Evolutionary conservation across 2,113 vertebrate species (phyloP).

Genomic region (Oreocharis arfaki): DNA sequence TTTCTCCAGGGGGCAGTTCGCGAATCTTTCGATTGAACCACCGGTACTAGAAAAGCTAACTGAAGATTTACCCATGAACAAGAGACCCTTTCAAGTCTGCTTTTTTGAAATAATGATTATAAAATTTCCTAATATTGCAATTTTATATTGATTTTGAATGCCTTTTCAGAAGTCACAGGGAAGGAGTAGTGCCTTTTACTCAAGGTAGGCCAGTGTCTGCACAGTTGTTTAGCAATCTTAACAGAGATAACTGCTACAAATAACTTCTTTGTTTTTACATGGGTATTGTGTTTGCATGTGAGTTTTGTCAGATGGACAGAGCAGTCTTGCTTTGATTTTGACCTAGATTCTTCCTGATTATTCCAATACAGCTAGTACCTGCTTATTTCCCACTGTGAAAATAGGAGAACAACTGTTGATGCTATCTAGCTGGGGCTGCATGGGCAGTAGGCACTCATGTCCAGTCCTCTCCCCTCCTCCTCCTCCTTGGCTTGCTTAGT

Average conservation of each 20-base stretch:
- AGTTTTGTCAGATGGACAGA: slow-evolving; percentile 38
- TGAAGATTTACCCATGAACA: slow-evolving; percentile 69
- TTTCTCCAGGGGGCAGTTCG: slow-evolving; percentile 78
- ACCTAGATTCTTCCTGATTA: slow-evolving; percentile 66
- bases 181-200: not conserved
- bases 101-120: slow-evolving; percentile 65
- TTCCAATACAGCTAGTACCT: slow-evolving; percentile 54
- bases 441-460: not conserved
- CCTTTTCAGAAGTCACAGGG: slow-evolving; percentile 31
- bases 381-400: slow-evolving; percentile 68
- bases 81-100: slow-evolving; percentile 67
- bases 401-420: slow-evolving; percentile 67
- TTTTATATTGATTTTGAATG: slow-evolving; percentile 64
- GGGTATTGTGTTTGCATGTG: slow-evolving; percentile 43
- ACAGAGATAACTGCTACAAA: slow-evolving; percentile 1
- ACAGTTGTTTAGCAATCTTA: not conserved
- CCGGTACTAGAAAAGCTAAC: slow-evolving; percentile 71
- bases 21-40: slow-evolving; percentile 71
- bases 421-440: slow-evolving; percentile 34
- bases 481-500: not conserved
- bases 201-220: not conserved
- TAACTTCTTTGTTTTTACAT: slow-evolving; percentile 49
- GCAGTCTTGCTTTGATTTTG: slow-evolving; percentile 64
- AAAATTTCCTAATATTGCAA: slow-evolving; percentile 57
- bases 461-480: not conserved